phyloP scores from a whole-genome alignment of 2,797 vertebrate species.

The Rhincodon typus region DNA sequence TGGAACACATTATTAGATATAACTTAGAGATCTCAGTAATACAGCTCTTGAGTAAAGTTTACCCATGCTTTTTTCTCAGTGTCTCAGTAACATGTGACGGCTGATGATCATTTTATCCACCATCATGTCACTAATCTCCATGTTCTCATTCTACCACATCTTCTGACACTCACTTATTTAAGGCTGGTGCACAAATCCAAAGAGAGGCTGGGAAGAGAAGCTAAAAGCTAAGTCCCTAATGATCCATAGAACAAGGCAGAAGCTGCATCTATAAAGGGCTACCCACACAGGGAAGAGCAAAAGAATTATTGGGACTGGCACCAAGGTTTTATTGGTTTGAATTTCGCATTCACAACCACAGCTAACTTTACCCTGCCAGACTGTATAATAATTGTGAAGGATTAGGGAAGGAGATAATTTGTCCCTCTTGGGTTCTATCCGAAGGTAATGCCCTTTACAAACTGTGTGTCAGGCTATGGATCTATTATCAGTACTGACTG shows the following conservation, averaged over 20 bases:
- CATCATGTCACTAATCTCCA: no score
- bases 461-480: neutral
- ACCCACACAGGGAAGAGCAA: neutral
- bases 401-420: neutral
- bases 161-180: neutral
- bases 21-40: no score
- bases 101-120: no score
- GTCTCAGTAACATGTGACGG: no score
- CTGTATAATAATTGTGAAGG: slow-evolving; percentile 3
- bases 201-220: neutral
- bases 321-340: neutral
- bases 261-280: neutral
- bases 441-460: neutral
- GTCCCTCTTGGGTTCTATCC: neutral
- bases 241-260: neutral
- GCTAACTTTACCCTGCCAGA: neutral
- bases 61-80: no score
- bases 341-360: neutral
- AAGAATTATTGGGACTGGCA: neutral
- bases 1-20: no score
- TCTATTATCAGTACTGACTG: neutral
- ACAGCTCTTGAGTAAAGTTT: no score
- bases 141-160: no score
- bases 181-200: neutral
- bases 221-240: neutral